Evolutionary conservation across 2,888 invertebrate species (phyloP).

Genomic region (Protophormia terraenovae): DNA sequence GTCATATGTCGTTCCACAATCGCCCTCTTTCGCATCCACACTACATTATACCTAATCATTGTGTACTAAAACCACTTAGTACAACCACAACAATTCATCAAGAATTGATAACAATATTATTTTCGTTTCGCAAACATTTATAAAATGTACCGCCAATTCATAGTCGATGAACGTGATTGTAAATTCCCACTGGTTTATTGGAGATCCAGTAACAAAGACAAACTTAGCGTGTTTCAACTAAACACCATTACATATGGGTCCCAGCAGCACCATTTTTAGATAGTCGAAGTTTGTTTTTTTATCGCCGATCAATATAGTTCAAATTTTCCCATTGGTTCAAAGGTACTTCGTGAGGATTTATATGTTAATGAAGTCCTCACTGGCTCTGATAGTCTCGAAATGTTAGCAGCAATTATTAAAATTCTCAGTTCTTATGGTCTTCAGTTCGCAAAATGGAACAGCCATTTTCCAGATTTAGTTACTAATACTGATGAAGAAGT

Average conservation of each 20-base stretch:
- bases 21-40: not conserved
- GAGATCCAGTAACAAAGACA: too few species aligned
- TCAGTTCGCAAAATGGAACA: slow-evolving; percentile 8
- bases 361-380: slow-evolving; percentile 62
- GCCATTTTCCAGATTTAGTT: not conserved
- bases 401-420: not conserved
- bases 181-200: too few species aligned
- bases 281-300: slow-evolving; percentile 23
- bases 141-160: slow-evolving; percentile 67
- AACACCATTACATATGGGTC: slow-evolving; percentile 55
- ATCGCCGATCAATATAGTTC: slow-evolving; percentile 24
- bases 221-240: slow-evolving; percentile 50
- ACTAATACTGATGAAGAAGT: not conserved
- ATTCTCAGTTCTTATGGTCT: not conserved
- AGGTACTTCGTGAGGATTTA: not conserved
- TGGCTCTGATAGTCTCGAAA: slow-evolving; percentile 7
- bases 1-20: slow-evolving; percentile 27
- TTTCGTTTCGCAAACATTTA: slow-evolving; percentile 59
- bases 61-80: slow-evolving; percentile 39
- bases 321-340: not conserved
- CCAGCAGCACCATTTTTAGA: slow-evolving; percentile 36
- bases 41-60: too few species aligned
- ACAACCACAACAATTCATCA: too few species aligned
- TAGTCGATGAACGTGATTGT: too few species aligned
- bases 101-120: slow-evolving; percentile 35